A percentile compares a stretch with the other conserved stretches of the same genome.
phyloP scores from a whole-genome alignment of 2,888 invertebrate species.

The Euclidia mi region DNA sequence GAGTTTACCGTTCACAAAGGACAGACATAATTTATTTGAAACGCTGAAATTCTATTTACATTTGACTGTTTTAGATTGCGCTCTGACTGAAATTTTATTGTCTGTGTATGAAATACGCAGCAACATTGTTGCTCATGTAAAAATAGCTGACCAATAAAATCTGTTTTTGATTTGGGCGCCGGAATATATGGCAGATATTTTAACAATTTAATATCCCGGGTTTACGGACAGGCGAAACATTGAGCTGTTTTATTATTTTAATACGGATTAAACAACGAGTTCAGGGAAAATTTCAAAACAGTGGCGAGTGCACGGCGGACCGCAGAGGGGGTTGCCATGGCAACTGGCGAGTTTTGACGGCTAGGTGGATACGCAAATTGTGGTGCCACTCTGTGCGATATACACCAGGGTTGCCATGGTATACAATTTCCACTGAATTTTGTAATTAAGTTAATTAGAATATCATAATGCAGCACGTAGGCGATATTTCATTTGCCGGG shows the following conservation, averaged over 20 bases:
- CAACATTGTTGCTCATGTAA: constrained; percentile 29
- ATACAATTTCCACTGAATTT: constrained; percentile 17
- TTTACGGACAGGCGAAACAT: constrained; percentile 62
- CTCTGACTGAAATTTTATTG: constrained; percentile 19
- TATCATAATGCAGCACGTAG: constrained; percentile 3
- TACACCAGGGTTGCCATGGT: constrained; percentile 44
- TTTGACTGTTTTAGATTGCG: constrained; percentile 10
- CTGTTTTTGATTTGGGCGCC: constrained; percentile 36
- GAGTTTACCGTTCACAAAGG: background rate
- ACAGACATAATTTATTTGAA: constrained; percentile 5
- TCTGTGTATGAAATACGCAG: constrained; percentile 25
- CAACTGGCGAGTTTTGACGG: constrained; percentile 80
- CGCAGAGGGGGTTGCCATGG: constrained; percentile 85
- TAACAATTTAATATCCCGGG: constrained; percentile 58
- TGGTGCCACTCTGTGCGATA: constrained; percentile 67
- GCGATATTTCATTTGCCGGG: background rate
- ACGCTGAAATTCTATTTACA: constrained; percentile 5
- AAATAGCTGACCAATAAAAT: constrained; percentile 48
- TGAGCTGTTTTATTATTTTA: constrained; percentile 82
- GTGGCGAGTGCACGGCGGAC: constrained; percentile 75
- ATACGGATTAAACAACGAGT: constrained; percentile 80
- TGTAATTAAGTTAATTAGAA: constrained; percentile 7
- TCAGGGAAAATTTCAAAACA: constrained; percentile 81
- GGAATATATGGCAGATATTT: constrained; percentile 67
- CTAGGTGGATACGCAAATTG: constrained; percentile 78